These are phyloP conservation scores for Anthopleura sola DNA, from an alignment of 64 coral and sea anemone genomes.

Conservation along the genomic window DNA sequence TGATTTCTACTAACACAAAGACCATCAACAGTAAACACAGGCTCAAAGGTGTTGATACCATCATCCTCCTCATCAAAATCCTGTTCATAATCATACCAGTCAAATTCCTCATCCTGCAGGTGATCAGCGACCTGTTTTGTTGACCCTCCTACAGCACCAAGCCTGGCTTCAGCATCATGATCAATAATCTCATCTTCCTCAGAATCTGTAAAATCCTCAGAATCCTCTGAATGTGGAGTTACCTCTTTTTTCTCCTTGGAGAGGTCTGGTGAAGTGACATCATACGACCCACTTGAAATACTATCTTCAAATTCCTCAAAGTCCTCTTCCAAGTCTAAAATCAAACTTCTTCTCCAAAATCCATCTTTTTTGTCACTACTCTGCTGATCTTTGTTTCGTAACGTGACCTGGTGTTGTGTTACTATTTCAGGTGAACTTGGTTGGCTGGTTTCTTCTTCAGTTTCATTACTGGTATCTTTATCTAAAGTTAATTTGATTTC, in stretches of 20 bases:
- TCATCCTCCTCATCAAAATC: constrained; percentile 39
- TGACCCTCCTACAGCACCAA: constrained; percentile 77
- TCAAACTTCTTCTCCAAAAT: constrained; percentile 71
- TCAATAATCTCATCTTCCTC: constrained; percentile 90
- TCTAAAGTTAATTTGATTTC: constrained; percentile 1
- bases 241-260: constrained; percentile 10
- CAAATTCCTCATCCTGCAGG: background rate
- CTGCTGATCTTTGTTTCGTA: background rate
- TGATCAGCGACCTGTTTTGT: background rate
- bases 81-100: constrained; percentile 11
- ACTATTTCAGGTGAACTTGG: background rate
- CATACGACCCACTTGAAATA: constrained; percentile 12
- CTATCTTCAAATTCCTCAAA: constrained; percentile 77
- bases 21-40: constrained; percentile 66
- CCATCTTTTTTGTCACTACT: background rate
- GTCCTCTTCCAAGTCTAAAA: constrained; percentile 80
- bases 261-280: constrained; percentile 3
- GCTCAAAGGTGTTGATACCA: constrained; percentile 51
- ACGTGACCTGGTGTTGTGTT: background rate
- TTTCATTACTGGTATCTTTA: background rate
- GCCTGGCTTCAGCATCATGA: constrained; percentile 75
- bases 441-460: background rate
- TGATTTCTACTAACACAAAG: constrained; percentile 73
- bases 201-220: constrained; percentile 83
- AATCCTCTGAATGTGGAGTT: constrained; percentile 30